Conservation (phyloP, 2,888 invertebrate species). For the Eupithecia inturbata region DNA sequence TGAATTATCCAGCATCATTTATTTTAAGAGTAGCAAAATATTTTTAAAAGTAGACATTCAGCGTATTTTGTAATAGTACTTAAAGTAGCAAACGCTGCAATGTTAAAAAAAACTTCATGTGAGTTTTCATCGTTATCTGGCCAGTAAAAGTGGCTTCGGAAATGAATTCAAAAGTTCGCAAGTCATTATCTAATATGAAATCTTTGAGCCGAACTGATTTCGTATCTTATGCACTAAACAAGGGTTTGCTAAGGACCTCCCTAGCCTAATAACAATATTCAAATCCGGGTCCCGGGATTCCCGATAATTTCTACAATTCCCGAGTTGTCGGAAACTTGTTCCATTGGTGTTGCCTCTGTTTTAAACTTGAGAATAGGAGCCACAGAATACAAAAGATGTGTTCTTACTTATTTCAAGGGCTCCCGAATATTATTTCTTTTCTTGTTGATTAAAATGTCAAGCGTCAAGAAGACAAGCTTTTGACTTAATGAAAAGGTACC, state of each 20-base stretch:
- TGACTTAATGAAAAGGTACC: background rate
- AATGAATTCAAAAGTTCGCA: background rate
- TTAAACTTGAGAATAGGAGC: constrained; percentile 18
- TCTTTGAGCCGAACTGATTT: constrained; percentile 13
- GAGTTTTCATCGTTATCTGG: background rate
- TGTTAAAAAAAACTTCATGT: background rate
- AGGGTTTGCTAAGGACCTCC: constrained; percentile 12
- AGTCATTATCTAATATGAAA: constrained; percentile 13
- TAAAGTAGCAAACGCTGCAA: background rate
- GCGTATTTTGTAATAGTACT: background rate
- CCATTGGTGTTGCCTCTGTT: constrained; percentile 23
- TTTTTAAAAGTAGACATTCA: background rate
- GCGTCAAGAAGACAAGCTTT: background rate
- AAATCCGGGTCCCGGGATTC: constrained; percentile 15
- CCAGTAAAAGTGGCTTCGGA: background rate
- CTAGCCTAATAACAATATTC: constrained; percentile 13
- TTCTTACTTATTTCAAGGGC: background rate
- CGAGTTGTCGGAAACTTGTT: constrained; percentile 25
- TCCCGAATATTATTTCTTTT: background rate
- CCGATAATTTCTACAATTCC: constrained; percentile 30
- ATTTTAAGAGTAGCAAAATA: background rate
- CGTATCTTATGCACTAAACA: constrained; percentile 11
- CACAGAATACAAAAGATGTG: constrained; percentile 4
- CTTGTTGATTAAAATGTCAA: background rate
- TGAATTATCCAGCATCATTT: too few relatives aligned